Base-by-base conservation (phyloP, 2,113 vertebrate species). In the Erythrolamprus reginae region DNA sequence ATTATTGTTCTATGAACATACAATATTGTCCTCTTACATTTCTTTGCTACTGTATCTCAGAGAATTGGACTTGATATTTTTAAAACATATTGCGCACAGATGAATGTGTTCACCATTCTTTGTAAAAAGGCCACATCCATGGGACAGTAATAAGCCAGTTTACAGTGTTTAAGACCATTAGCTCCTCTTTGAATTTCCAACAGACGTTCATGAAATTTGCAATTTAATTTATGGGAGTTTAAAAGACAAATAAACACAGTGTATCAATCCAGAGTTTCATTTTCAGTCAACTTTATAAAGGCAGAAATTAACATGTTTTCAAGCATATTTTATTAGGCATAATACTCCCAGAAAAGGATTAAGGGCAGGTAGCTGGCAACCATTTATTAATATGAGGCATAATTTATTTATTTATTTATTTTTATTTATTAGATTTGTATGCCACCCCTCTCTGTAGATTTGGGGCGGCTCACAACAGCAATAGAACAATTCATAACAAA, bases 251-350 rank as follows among this genome's bases (percentile, higher is more conserved):
- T 87, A 42, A 70, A 89, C 84, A 70, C 17, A 65, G 4, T 19
- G 13, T 23, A 53, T 10, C 51, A 86, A 53, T 33, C 4, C 15
- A 53, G 84, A 52, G 50, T 86, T 86, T 52, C 8, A 23, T 86
- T 90, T 91, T 70, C 77, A 85, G 88, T 89, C 89, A 89, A 4
- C 56, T 55, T 90, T 21, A 15, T 58, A 86, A 85, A 50, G 7
- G 50, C 84, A 38, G 51, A 82, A 52, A 28, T 84, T 82, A 89
- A 52, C 8, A n/a, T 58, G 1, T 86, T 28, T 84, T 86, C 51
- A 86, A 38, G 51, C 26, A n/a, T 4, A 70, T 70, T 77, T 77
- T 9, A 38, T 38, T 77, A 77, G 17, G 65, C 33, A 77, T 38
- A 77, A 77, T 38, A 77, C 2, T 77, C 6, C 65, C 33, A 21